Conservation (phyloP, 2,888 invertebrate species). For the Lamellibrachia satsuma region DNA sequence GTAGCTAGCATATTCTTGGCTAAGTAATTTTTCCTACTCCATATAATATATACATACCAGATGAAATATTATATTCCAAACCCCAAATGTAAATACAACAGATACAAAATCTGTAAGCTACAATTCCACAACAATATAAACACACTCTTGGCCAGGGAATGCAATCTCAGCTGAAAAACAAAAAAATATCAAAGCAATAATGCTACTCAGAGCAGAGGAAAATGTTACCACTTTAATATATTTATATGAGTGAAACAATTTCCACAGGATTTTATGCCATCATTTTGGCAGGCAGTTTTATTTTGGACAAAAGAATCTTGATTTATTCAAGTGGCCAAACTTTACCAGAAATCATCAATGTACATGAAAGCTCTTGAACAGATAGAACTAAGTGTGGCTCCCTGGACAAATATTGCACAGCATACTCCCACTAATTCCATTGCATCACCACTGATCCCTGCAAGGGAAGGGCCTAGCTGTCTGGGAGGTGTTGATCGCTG, state of each 20-base stretch:
- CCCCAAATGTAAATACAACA: neutral
- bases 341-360: neutral
- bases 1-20: neutral
- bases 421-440: neutral
- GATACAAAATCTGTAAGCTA: neutral
- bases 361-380: neutral
- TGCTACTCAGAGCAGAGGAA: no score
- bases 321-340: no score
- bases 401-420: neutral
- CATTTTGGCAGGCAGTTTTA: no score
- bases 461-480: neutral
- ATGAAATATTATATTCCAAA: neutral
- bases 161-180: neutral
- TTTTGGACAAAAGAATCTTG: no score
- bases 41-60: neutral
- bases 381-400: neutral
- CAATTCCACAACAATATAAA: neutral
- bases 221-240: no score
- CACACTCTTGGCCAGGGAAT: neutral
- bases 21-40: neutral
- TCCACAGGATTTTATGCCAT: no score
- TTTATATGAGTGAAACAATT: no score
- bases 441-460: neutral
- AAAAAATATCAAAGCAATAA: no score
- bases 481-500: neutral